Evolutionary conservation across 2,888 invertebrate species (phyloP), one percentile per base, ranked within the genome.

Genomic region (Pammene fasciana): DNA sequence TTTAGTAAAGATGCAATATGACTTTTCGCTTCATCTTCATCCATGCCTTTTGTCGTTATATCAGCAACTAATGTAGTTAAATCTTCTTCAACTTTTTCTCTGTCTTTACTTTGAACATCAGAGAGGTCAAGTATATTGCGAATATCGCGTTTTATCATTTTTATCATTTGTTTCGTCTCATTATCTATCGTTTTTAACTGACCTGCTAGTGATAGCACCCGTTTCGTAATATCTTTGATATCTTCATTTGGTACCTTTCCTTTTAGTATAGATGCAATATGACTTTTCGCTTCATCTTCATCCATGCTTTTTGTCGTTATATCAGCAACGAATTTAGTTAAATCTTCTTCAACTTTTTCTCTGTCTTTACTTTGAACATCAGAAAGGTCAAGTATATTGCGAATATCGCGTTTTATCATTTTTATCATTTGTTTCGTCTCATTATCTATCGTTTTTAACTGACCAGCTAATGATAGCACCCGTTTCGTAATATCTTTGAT

Each of bases 281-380:
- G 68, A 18, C 71, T 56, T 64, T 65, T 73, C 0, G 70, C 70
- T 36, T 59, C 54, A 7, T 70, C 41, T 38, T 70, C 36, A 55
- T 66, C 54, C 50, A 61, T 67, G 6, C 74, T 74, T 34, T 73
- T 67, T 46, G 77, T 57, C 9, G 74, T 61, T 72, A 78, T 74
- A 70, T 78, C 74, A 34, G 68, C 56, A 41, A 78, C 57, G 5
- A 13, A 72, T 34, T 16, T 76, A 62, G 13, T 71, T 70, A 50
- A 50, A 18, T 50, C 10, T 18, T 50, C 50, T 18, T 50, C 50
- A n/a, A 18, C 18, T 18, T 50, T 16, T 11, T 18, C 18, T 16
- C 11, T 50, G 50, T 50, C 18, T 9, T 50, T 50, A 9, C 10
- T 50, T 18, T 2, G 18, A 18, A 11, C 0, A 50, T 50, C 18